A percentile compares a stretch with the other conserved stretches of the same genome.
These are phyloP conservation scores for Sorex araneus DNA, from an alignment of 2,113 vertebrate genomes.

Conservation along the genomic window DNA sequence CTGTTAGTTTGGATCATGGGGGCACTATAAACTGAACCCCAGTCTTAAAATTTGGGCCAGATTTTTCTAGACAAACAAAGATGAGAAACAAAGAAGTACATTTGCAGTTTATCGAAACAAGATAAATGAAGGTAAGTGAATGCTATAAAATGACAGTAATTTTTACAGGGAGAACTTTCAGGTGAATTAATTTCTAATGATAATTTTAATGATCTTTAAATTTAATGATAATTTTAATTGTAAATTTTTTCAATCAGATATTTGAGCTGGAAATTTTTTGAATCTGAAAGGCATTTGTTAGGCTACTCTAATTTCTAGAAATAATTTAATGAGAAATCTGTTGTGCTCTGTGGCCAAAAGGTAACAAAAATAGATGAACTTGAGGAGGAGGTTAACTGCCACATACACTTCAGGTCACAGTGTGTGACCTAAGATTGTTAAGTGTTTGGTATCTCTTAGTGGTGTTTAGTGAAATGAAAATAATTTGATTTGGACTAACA, in stretches of 20 bases:
- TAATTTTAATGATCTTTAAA: too few species aligned
- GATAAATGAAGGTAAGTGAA: neutral
- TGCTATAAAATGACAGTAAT: neutral
- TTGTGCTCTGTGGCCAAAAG: neutral
- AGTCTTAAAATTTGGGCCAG: neutral
- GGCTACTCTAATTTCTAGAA: constrained; percentile 40
- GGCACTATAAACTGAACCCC: neutral
- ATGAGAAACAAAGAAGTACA: neutral
- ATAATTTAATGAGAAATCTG: constrained; percentile 9
- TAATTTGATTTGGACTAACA: constrained; percentile 26
- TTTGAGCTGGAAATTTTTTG: constrained; percentile 15
- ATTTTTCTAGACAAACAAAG: constrained; percentile 10
- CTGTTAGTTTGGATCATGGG: too few species aligned
- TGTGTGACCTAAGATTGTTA: constrained; percentile 20
- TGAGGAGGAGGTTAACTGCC: neutral
- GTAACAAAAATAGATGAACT: constrained; percentile 47
- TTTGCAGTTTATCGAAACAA: neutral
- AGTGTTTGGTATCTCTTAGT: constrained; percentile 12
- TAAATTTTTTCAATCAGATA: neutral
- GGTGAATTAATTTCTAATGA: neutral
- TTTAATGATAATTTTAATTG: neutral
- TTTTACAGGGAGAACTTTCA: constrained; percentile 34
- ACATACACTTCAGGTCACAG: neutral
- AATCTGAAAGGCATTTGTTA: neutral
- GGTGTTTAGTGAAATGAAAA: constrained; percentile 5